A percentile compares a stretch with the other conserved stretches of the same genome.
Conservation (phyloP, 2,888 invertebrate genomes). For the Aphelenchoides bicaudatus region DNA sequence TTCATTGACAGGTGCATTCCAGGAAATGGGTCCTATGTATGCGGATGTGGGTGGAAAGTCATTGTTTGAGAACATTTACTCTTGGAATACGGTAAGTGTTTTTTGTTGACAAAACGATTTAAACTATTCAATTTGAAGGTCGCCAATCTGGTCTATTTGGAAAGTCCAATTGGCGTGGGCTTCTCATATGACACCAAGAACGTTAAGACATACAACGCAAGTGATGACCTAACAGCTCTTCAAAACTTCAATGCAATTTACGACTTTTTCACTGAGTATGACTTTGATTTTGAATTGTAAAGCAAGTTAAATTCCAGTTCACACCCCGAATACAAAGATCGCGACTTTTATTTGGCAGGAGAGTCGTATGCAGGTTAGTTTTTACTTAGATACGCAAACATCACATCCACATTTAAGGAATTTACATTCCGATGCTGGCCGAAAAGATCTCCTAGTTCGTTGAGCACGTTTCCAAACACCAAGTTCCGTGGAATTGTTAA, state of each 20-base stretch:
- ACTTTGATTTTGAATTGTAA: not conserved
- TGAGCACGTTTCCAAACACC: not conserved
- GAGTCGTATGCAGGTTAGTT: not conserved
- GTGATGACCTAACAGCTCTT: not conserved
- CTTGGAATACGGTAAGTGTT: slow-evolving; percentile 8
- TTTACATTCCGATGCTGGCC: slow-evolving; percentile 8
- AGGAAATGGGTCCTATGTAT: not conserved
- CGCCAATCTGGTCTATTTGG: slow-evolving; percentile 6
- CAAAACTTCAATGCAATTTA: not conserved
- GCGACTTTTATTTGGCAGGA: not conserved
- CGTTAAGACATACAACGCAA: not conserved
- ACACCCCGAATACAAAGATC: not conserved
- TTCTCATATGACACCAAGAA: not conserved
- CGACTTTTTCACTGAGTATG: not conserved
- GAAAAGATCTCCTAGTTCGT: not conserved
- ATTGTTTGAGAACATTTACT: not conserved
- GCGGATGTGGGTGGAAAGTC: not conserved
- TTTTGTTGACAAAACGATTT: not conserved
- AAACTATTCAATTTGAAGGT: not conserved
- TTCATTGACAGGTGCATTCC: not conserved
- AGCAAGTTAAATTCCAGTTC: not conserved
- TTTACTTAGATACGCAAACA: not conserved
- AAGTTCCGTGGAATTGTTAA: not conserved
- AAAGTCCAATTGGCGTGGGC: not conserved
- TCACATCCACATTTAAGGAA: not conserved